These are phyloP conservation scores for Himalopsyche anomala DNA, from an alignment of 2,888 invertebrate genomes.

Conservation along the genomic window DNA sequence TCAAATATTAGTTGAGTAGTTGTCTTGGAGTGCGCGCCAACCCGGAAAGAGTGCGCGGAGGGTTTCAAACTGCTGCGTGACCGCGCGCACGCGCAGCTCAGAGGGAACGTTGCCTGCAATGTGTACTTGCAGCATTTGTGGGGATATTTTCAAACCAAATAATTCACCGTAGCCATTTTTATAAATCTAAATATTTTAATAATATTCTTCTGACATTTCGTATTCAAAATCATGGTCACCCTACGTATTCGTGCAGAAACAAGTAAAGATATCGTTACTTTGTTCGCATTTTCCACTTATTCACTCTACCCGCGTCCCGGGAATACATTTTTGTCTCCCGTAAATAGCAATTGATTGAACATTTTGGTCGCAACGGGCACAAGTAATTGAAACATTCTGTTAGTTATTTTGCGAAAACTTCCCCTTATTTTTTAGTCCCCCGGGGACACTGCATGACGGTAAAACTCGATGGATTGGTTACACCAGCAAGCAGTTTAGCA, in stretches of 20 bases:
- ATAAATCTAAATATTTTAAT: no score
- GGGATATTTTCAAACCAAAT: no score
- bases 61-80: no score
- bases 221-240: background rate
- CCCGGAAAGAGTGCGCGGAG: no score
- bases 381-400: slow-evolving; percentile 60
- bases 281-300: slow-evolving; percentile 53
- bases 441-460: slow-evolving; percentile 44
- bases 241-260: background rate
- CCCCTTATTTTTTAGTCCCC: slow-evolving; percentile 12
- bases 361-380: slow-evolving; percentile 50
- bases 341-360: slow-evolving; percentile 61
- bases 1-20: no score
- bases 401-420: slow-evolving; percentile 46
- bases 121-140: no score
- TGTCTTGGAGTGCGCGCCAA: no score
- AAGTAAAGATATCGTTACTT: slow-evolving; percentile 14
- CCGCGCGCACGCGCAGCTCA: no score
- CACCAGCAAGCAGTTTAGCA: slow-evolving; percentile 2
- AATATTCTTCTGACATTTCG: no score
- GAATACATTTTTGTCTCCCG: slow-evolving; percentile 57
- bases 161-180: no score
- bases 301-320: slow-evolving; percentile 48
- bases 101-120: no score
- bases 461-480: slow-evolving; percentile 60